These are phyloP conservation scores for Sinocyclocheilus anophthalmus DNA, from an alignment of 2,113 vertebrate species.

Conservation along the genomic window DNA sequence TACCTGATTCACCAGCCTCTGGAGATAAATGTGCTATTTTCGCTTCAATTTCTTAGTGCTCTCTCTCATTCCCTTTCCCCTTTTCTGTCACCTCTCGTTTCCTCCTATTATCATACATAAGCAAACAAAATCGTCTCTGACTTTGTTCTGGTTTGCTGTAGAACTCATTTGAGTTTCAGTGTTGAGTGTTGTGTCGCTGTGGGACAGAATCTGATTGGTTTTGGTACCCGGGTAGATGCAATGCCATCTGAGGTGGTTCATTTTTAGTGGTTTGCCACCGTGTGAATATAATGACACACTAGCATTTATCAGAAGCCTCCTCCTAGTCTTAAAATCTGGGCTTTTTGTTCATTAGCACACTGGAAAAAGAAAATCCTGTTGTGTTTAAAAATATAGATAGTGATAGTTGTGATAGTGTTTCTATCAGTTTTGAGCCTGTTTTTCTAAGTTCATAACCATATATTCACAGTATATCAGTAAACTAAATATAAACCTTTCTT, in stretches of 20 bases:
- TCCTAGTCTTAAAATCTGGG: background rate
- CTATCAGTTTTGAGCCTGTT: background rate
- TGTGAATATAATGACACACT: slow-evolving; percentile 20
- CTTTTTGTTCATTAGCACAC: background rate
- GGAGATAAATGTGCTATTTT: slow-evolving; percentile 7
- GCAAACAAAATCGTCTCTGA: slow-evolving; percentile 17
- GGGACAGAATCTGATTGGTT: slow-evolving; percentile 25
- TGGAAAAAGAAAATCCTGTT: background rate
- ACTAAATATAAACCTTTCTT: too few species aligned
- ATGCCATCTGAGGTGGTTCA: background rate
- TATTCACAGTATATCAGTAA: background rate
- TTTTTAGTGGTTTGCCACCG: slow-evolving; percentile 1
- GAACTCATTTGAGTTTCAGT: slow-evolving; percentile 20
- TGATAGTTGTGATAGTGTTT: background rate
- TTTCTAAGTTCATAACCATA: background rate
- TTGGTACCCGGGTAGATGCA: background rate
- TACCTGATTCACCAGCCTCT: slow-evolving; percentile 19
- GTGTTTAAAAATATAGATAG: background rate
- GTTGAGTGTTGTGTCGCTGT: background rate
- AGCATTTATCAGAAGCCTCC: background rate
- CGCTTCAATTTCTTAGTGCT: background rate
- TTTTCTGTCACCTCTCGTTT: slow-evolving; percentile 1
- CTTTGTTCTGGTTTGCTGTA: slow-evolving; percentile 30
- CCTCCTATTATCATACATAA: slow-evolving; percentile 6
- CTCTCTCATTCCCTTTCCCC: background rate